Evolutionary conservation across 2,888 invertebrate genomes (phyloP).

Genomic region (Drosophila ezoana): DNA sequence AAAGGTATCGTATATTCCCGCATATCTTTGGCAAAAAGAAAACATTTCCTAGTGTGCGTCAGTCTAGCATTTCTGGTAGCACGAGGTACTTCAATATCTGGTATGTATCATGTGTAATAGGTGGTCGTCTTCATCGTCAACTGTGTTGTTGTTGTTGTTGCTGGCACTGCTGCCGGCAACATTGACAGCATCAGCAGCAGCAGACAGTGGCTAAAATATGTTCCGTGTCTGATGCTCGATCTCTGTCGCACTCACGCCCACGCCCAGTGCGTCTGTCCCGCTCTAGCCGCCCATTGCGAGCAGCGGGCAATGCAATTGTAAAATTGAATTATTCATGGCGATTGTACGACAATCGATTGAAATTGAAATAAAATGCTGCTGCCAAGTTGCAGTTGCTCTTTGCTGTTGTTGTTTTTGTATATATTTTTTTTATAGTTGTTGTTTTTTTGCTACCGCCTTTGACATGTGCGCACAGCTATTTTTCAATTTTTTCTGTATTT

Average conservation of each 20-base stretch:
- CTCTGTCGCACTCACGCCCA: slow-evolving; percentile 33
- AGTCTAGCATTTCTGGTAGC: slow-evolving; percentile 20
- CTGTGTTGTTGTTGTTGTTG: slow-evolving; percentile 26
- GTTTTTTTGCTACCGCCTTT: slow-evolving; percentile 62
- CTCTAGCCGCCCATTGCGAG: slow-evolving; percentile 52
- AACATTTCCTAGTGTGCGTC: slow-evolving; percentile 34
- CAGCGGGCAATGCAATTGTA: slow-evolving; percentile 70
- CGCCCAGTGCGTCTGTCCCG: slow-evolving; percentile 37
- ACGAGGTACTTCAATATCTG: slow-evolving; percentile 49
- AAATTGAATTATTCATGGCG: slow-evolving; percentile 84
- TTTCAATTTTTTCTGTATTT: slow-evolving; percentile 46
- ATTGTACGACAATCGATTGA: slow-evolving; percentile 84
- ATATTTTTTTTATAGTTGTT: slow-evolving; percentile 36
- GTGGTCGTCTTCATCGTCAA: slow-evolving; percentile 50
- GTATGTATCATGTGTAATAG: slow-evolving; percentile 59
- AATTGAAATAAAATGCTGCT: slow-evolving; percentile 83
- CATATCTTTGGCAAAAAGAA: neutral
- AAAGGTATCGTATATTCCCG: too few species aligned
- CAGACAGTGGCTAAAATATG: slow-evolving; percentile 70
- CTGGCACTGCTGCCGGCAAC: slow-evolving; percentile 36
- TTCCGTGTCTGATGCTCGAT: slow-evolving; percentile 64
- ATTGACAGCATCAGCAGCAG: slow-evolving; percentile 52
- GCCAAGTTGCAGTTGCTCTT: slow-evolving; percentile 60
- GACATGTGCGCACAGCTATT: slow-evolving; percentile 79
- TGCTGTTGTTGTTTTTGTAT: slow-evolving; percentile 31